A percentile compares a stretch with the other conserved stretches of the same genome.
phyloP scores from a whole-genome alignment of 2,888 invertebrate genomes.

The Lasioglossum villosulum region DNA sequence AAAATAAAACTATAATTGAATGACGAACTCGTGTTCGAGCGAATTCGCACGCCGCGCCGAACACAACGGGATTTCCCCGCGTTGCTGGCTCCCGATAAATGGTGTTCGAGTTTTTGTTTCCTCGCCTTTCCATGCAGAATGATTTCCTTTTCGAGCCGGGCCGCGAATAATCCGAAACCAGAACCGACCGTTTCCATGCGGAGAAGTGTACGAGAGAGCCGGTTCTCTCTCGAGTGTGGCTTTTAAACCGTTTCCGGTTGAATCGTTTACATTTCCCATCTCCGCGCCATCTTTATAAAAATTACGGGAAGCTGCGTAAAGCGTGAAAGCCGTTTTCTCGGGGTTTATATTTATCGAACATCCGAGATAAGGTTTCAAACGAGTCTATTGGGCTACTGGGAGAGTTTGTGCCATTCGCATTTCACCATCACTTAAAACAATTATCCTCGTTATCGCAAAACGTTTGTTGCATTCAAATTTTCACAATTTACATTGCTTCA shows the following conservation, averaged over 20 bases:
- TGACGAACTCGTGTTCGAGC: not conserved
- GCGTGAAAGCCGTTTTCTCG: not conserved
- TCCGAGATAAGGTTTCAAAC: not conserved
- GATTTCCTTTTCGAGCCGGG: not conserved
- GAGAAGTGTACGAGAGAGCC: not conserved
- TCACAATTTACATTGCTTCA: not conserved
- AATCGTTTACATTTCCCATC: not conserved
- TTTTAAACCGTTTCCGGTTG: not conserved
- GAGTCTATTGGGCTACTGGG: not conserved
- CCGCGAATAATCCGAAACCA: not conserved
- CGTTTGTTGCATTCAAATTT: not conserved
- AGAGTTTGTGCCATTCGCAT: not conserved
- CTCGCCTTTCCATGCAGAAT: not conserved
- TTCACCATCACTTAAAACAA: not conserved
- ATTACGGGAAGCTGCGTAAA: not conserved
- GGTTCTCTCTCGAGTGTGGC: not conserved
- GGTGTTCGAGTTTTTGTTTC: not conserved
- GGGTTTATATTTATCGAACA: not conserved
- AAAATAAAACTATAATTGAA: slow-evolving; percentile 1
- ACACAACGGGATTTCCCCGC: not conserved
- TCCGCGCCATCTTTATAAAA: not conserved
- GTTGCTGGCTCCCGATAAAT: not conserved
- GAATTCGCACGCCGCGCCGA: not conserved
- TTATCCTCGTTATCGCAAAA: not conserved
- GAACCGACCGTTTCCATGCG: not conserved